Evolutionary conservation across 1,140 invertebrate genomes (phyloP).

Genomic region (Melitaea cinxia): DNA sequence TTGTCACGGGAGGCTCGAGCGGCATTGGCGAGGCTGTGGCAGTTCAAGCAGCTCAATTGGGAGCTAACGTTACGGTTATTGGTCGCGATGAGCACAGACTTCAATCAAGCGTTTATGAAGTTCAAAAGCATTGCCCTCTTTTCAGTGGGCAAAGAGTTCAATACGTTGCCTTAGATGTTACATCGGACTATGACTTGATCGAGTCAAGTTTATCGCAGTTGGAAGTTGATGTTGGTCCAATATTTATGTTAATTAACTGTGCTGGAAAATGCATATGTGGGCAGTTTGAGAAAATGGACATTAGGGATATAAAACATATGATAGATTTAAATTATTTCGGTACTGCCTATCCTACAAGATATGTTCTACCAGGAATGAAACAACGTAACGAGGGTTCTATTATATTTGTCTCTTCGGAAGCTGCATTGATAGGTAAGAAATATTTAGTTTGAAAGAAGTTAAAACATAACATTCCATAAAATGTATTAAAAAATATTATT

Average conservation of each 20-base stretch:
- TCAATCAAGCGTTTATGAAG: slow-evolving; percentile 83
- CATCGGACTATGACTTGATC: slow-evolving; percentile 84
- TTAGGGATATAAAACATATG: slow-evolving; percentile 87
- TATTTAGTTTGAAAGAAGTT: not conserved
- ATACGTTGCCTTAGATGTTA: slow-evolving; percentile 88
- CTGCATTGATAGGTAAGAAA: slow-evolving; percentile 90
- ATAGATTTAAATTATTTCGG: slow-evolving; percentile 89
- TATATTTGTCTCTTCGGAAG: slow-evolving; percentile 94
- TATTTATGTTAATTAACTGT: slow-evolving; percentile 96
- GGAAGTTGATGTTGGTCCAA: slow-evolving; percentile 84
- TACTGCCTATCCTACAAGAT: slow-evolving; percentile 87
- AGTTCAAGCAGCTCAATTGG: slow-evolving; percentile 87
- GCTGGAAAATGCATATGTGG: slow-evolving; percentile 92
- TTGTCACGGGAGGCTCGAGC: slow-evolving; percentile 97
- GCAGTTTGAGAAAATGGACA: slow-evolving; percentile 90
- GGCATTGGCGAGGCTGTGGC: slow-evolving; percentile 96
- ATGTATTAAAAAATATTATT: no score
- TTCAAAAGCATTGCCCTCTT: slow-evolving; percentile 70
- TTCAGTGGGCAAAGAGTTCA: slow-evolving; percentile 85
- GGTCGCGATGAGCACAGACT: slow-evolving; percentile 90
- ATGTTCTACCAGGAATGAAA: slow-evolving; percentile 88
- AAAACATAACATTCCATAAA: not conserved
- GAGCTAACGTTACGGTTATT: slow-evolving; percentile 94
- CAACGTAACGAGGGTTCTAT: slow-evolving; percentile 87
- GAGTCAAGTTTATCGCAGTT: slow-evolving; percentile 84